Evolutionary conservation across 1,140 invertebrate genomes (phyloP).

Genomic region (Papilio dardanus): DNA sequence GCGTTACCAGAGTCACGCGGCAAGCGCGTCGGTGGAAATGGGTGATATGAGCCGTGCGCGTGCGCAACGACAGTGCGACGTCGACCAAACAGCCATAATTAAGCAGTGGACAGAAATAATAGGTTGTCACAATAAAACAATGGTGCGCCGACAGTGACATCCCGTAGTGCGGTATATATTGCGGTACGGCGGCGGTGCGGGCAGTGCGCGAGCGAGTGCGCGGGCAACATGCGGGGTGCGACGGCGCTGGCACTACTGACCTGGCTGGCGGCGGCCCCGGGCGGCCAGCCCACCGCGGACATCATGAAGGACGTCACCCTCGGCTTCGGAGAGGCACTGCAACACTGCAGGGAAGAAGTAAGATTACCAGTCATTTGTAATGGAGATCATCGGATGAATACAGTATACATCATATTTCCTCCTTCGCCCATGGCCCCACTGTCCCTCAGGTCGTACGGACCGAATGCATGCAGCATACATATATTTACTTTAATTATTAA

Average conservation of each 20-base stretch:
- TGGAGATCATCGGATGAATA: neutral
- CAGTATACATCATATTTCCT: no score
- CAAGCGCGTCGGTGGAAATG: neutral
- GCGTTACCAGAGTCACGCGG: neutral
- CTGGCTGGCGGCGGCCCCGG: conserved; percentile 36
- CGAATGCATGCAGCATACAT: no score
- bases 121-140: conserved; percentile 3
- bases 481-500: no score
- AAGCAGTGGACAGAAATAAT: neutral
- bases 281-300: conserved; percentile 44
- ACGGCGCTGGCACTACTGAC: conserved; percentile 19
- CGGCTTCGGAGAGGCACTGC: conserved; percentile 72
- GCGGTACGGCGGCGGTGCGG: neutral
- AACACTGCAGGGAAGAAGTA: conserved; percentile 71
- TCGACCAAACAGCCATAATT: neutral
- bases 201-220: neutral
- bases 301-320: conserved; percentile 76
- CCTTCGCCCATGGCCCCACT: no score
- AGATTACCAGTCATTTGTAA: conserved; percentile 12
- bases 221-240: conserved; percentile 29
- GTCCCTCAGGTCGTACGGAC: no score
- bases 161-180: neutral
- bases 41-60: no score
- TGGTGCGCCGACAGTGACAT: neutral
- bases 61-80: neutral